Base-by-base conservation (phyloP, 2,888 invertebrate species). In the Caenorhabditis auriculariae region DNA sequence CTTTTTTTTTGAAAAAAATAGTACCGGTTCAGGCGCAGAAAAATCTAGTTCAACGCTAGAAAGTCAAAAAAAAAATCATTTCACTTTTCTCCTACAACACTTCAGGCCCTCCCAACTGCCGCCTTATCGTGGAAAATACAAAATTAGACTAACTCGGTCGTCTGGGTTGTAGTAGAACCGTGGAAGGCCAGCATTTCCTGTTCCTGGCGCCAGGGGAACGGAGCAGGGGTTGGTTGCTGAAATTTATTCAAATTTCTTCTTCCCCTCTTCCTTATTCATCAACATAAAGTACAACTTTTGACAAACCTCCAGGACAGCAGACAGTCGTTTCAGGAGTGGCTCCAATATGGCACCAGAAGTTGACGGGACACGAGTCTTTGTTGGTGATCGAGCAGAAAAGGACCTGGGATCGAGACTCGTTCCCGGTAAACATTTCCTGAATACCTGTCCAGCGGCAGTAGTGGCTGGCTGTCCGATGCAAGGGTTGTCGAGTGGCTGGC, bases 391-490 rank as follows among this genome's bases (percentile, higher is more conserved):
- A 80, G 56, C 80, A 80, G 74, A 80, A 80, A 24, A 80, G 66
- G 7, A 70, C 70, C 50, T 50, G 42, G 19, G 39, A 19, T 38
- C 7, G 17, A 19, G 17, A 41, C 24, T 12, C 28, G 45, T 45
- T 27, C 6, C 9, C 41, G 7, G 41, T 9, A 29, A 49, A 9
- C 17, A 75, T 68, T n/a, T n/a, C n/a, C n/a, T n/a, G n/a, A n/a
- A n/a, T n/a, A n/a, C n/a, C 61, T 80, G 80, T 7, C 80, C 80
- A 9, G 77, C 71, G 12, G 78, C 73, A 15, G 75, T 75, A 24
- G 72, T 74, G 9, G 81, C 81, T 5, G 80, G 80, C 54, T 81
- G 80, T 0, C 81, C 81, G 51, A 79, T 81, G 69, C 81, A 81
- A 15, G 81, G 81, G 56, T 81, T 81, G 60, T 77, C 77, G 9